Conservation (phyloP, 2,797 vertebrate genomes). For the Avahi laniger region DNA sequence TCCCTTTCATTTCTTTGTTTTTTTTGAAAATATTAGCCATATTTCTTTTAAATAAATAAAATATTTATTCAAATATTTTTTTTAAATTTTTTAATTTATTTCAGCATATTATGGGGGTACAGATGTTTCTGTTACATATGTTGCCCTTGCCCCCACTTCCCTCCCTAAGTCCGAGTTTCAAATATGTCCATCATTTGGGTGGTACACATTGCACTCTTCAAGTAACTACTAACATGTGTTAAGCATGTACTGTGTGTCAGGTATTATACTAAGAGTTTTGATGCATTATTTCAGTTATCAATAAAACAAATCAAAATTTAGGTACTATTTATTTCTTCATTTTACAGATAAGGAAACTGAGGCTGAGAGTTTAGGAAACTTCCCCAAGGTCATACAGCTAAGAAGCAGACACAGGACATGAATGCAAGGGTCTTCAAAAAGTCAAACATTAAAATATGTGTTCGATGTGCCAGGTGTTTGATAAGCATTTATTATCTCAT, state of each 20-base stretch:
- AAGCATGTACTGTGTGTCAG: not conserved
- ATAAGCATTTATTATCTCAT: not conserved
- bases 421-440: not conserved
- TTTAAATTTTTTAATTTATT: too few species aligned
- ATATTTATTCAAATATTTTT: too few species aligned
- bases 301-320: not conserved
- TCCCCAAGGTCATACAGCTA: not conserved
- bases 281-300: not conserved
- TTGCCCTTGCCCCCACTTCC: too few species aligned
- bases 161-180: too few species aligned
- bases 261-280: not conserved
- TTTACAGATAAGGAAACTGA: not conserved
- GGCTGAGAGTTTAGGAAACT: not conserved
- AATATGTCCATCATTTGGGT: too few species aligned
- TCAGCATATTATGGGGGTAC: too few species aligned
- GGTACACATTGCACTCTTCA: too few species aligned
- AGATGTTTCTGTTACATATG: too few species aligned
- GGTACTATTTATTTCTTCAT: not conserved
- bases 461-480: not conserved
- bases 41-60: not conserved
- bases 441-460: not conserved
- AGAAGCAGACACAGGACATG: not conserved
- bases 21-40: not conserved
- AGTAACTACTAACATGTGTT: not conserved
- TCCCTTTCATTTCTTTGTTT: not conserved